Percentiles rank a stretch among this genome's conserved stretches.
These are phyloP conservation scores for Terrapene triunguis DNA, from an alignment of 2,113 vertebrate species.

Conservation along the genomic window DNA sequence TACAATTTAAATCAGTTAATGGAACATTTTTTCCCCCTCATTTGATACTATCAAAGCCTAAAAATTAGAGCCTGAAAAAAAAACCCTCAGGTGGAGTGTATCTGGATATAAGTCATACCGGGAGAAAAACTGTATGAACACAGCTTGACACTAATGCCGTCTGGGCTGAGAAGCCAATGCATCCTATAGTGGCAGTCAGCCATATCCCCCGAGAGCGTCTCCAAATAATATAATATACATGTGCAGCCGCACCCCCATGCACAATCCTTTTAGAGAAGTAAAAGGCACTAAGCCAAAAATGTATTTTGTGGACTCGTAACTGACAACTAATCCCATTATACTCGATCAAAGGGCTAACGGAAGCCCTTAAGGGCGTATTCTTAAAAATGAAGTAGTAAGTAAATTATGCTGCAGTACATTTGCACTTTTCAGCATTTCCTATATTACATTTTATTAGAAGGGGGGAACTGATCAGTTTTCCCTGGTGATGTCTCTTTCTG, in stretches of 20 bases:
- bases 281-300: not conserved
- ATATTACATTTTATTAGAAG: not conserved
- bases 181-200: not conserved
- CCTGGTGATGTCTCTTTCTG: not conserved
- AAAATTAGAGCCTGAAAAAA: not conserved
- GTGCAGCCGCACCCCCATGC: not conserved
- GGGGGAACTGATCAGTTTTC: not conserved
- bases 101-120: not conserved
- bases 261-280: not conserved
- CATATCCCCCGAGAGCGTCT: not conserved
- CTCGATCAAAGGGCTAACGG: not conserved
- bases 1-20: not conserved
- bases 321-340: not conserved
- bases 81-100: not conserved
- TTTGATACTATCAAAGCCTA: not conserved
- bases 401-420: not conserved
- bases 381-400: not conserved
- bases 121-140: not conserved
- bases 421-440: not conserved
- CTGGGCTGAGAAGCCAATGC: not conserved
- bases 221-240: not conserved
- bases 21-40: not conserved
- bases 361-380: not conserved
- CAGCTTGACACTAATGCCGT: not conserved
- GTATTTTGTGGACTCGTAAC: not conserved